Conservation (phyloP, 2,888 invertebrate genomes). For the Smittia aterrima region DNA sequence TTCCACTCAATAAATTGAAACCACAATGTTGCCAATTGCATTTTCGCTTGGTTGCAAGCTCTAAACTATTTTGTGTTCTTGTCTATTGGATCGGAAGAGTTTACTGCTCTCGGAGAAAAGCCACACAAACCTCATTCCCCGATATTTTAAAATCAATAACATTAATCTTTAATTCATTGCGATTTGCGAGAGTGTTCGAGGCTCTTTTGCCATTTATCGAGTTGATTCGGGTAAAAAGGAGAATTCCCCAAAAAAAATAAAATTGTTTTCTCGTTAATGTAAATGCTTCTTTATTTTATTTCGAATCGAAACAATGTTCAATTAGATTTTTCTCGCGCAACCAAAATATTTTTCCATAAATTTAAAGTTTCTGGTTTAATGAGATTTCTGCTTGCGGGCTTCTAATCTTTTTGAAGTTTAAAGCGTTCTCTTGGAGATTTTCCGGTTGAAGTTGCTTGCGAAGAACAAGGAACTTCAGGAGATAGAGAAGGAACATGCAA, state of each 20-base stretch:
- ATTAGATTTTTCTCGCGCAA: not conserved
- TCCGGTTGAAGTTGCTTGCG: not conserved
- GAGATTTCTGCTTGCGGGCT: not conserved
- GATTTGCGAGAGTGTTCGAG: not conserved
- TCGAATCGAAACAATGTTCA: not conserved
- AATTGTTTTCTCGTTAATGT: not conserved
- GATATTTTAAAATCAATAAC: not conserved
- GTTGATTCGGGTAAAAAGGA: too few relatives aligned
- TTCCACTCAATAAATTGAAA: not conserved
- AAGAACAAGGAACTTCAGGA: not conserved
- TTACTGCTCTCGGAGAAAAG: not conserved
- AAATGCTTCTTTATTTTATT: not conserved
- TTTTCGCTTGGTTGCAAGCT: not conserved
- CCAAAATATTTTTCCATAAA: conserved; percentile 5
- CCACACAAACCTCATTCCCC: not conserved
- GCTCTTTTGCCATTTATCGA: not conserved
- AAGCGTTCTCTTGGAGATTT: not conserved
- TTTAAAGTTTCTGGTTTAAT: not conserved
- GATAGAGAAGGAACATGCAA: not conserved
- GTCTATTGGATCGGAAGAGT: not conserved
- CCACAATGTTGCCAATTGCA: conserved; percentile 4
- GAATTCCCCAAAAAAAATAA: not conserved
- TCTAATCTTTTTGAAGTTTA: not conserved
- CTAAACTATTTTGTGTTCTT: not conserved
- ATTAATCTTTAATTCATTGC: not conserved